Conservation (phyloP, 92 coral and sea anemone species). For the Epizoanthus illoricatus region DNA sequence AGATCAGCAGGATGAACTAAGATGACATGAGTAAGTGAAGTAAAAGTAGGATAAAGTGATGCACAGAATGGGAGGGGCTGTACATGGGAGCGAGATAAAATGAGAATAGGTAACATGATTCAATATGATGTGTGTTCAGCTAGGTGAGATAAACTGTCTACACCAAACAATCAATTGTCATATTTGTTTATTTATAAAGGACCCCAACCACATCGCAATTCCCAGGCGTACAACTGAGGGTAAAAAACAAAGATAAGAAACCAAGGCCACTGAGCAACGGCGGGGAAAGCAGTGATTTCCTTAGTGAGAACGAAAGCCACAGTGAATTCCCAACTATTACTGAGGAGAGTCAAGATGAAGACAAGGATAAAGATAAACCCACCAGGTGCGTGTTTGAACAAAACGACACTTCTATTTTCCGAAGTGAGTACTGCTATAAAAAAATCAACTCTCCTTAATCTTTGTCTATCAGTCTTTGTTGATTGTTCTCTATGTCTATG, state of each 20-base stretch:
- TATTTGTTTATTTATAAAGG: conserved; percentile 2
- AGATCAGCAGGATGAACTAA: neutral
- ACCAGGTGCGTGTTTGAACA: conserved; percentile 51
- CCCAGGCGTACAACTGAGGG: neutral
- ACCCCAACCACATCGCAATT: neutral
- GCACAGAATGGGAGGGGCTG: too few relatives aligned
- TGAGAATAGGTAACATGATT: too few relatives aligned
- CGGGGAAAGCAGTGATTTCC: conserved; percentile 56
- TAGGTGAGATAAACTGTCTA: too few relatives aligned
- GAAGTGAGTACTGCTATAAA: too few relatives aligned
- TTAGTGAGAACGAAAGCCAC: conserved; percentile 57
- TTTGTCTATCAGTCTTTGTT: too few relatives aligned
- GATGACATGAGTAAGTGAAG: too few relatives aligned
- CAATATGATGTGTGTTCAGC: too few relatives aligned
- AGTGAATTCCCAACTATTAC: conserved; percentile 64
- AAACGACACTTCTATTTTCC: too few relatives aligned
- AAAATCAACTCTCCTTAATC: too few relatives aligned
- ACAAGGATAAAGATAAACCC: conserved; percentile 51
- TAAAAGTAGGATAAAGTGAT: too few relatives aligned
- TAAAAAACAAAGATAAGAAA: conserved; percentile 45
- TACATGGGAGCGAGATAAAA: too few relatives aligned
- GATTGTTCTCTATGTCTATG: too few relatives aligned
- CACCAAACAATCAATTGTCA: neutral
- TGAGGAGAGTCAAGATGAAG: conserved; percentile 63
- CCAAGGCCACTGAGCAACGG: conserved; percentile 68